Evolutionary conservation across 2,797 vertebrate genomes (phyloP).

Genomic region (Acomys russatus): DNA sequence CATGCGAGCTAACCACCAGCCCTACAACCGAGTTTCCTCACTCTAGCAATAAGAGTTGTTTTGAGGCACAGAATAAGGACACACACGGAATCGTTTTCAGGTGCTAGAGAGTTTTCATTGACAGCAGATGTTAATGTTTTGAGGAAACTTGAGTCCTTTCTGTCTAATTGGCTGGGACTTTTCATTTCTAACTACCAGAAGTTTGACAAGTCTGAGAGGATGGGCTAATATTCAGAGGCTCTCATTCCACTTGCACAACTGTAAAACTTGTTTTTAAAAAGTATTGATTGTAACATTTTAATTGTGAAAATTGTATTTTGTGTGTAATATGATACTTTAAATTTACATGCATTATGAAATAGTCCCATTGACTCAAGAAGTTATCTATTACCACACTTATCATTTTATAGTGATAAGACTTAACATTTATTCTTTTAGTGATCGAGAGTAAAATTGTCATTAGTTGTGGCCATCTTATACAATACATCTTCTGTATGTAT

Average conservation of each 20-base stretch:
- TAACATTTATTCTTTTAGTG: neutral
- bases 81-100: conserved; percentile 5
- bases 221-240: neutral
- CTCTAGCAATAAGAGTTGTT: conserved; percentile 36
- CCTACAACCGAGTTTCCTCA: neutral
- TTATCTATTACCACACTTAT: neutral
- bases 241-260: neutral
- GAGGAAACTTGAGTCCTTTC: conserved; percentile 8
- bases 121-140: neutral
- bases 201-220: conserved; percentile 12
- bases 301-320: neutral
- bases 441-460: neutral
- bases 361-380: neutral
- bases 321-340: neutral
- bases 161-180: neutral
- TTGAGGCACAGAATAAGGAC: conserved; percentile 35
- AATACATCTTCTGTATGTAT: neutral
- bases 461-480: neutral
- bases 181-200: conserved; percentile 44
- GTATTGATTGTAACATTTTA: neutral
- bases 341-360: neutral
- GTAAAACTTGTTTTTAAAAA: neutral
- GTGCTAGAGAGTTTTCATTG: conserved; percentile 9
- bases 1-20: neutral
- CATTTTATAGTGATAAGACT: neutral